A percentile compares a stretch with the other conserved stretches of the same genome.
Evolutionary conservation across 2,113 vertebrate species (phyloP).

Genomic region (Chaetops frenatus): DNA sequence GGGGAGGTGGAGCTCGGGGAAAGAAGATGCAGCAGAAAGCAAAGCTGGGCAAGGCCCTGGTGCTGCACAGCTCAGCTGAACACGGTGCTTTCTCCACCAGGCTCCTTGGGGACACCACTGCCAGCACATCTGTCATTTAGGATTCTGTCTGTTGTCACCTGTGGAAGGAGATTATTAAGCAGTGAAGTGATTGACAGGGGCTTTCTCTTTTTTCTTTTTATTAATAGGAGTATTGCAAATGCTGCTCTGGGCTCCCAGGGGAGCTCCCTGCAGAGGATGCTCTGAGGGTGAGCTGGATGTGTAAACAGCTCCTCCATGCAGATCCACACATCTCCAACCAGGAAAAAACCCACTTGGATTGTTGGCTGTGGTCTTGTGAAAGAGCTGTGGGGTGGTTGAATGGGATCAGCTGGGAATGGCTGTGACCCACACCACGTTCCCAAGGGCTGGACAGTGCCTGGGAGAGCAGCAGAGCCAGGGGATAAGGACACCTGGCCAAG

Average conservation of each 20-base stretch:
- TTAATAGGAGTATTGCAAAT: background rate
- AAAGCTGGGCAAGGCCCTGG: background rate
- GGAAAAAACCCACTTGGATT: background rate
- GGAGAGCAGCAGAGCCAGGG: too few relatives aligned
- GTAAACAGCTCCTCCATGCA: background rate
- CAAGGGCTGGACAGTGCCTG: background rate
- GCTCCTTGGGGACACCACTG: background rate
- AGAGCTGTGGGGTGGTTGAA: background rate
- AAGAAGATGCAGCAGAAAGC: background rate
- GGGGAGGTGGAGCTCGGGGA: background rate
- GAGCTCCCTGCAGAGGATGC: background rate
- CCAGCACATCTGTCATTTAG: background rate
- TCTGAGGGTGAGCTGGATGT: background rate
- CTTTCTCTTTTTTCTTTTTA: background rate
- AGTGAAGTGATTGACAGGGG: background rate
- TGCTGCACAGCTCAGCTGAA: background rate
- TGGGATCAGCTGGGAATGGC: background rate
- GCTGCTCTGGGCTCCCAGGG: background rate
- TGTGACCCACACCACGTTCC: background rate
- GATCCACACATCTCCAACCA: background rate
- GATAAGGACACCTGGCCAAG: accelerated
- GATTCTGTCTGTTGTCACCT: background rate
- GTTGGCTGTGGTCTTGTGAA: background rate
- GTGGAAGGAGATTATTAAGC: background rate
- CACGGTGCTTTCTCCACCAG: background rate